Evolutionary conservation across 2,888 invertebrate species (phyloP).

Genomic region (Erebia aethiops): DNA sequence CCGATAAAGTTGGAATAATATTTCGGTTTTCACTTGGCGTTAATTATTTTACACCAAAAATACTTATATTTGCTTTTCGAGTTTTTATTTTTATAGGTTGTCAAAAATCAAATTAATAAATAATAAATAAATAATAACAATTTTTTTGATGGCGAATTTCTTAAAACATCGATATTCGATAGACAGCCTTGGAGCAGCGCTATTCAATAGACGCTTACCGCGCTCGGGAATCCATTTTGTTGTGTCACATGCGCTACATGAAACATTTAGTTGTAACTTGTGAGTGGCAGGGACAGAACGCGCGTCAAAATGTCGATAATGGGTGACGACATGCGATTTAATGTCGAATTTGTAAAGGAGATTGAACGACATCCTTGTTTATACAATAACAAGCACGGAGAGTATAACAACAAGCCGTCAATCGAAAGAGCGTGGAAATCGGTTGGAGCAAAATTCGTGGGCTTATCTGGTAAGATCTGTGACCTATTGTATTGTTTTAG

Average conservation of each 20-base stretch:
- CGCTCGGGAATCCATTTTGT: slow-evolving; percentile 6
- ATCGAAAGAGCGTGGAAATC: slow-evolving; percentile 3
- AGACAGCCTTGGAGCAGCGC: background rate
- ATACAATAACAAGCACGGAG: background rate
- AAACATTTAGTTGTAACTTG: slow-evolving; percentile 15
- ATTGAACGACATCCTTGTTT: slow-evolving; percentile 8
- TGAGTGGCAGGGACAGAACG: background rate
- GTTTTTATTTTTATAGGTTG: no score
- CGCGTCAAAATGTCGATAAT: slow-evolving; percentile 13
- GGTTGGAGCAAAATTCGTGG: background rate
- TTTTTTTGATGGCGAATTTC: no score
- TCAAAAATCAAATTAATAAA: no score
- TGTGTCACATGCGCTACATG: slow-evolving; percentile 1
- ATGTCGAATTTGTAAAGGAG: background rate
- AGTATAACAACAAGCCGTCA: background rate
- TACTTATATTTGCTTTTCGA: no score
- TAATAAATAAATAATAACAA: no score
- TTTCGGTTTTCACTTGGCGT: no score
- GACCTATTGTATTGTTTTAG: background rate
- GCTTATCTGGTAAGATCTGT: slow-evolving; percentile 5
- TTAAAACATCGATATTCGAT: background rate
- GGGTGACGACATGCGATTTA: slow-evolving; percentile 13
- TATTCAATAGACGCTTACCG: background rate
- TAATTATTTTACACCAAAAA: no score
- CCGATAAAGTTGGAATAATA: no score